A percentile compares a stretch with the other conserved stretches of the same genome.
phyloP scores from a whole-genome alignment of 2,888 invertebrate genomes.

The Cataglyphis albicans region DNA sequence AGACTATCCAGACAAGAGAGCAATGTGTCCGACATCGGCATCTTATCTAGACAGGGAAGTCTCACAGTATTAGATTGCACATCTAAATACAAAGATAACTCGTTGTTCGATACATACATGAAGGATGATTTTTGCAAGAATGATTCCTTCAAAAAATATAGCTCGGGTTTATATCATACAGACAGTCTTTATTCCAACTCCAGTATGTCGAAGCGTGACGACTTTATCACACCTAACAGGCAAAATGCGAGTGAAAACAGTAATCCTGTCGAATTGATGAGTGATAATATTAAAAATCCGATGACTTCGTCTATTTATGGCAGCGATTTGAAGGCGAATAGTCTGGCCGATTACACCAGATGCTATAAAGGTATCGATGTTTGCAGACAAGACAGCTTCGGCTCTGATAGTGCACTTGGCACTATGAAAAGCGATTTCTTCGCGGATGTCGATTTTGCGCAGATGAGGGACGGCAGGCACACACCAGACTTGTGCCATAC shows the following conservation, averaged over 20 bases:
- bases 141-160: slow-evolving; percentile 57
- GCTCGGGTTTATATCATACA: slow-evolving; percentile 69
- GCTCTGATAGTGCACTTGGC: slow-evolving; percentile 84
- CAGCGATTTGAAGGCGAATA: slow-evolving; percentile 66
- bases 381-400: slow-evolving; percentile 83
- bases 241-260: slow-evolving; percentile 47
- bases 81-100: slow-evolving; percentile 66
- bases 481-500: slow-evolving; percentile 80
- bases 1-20: slow-evolving; percentile 73
- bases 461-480: slow-evolving; percentile 77
- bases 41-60: slow-evolving; percentile 76
- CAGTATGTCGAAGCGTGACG: slow-evolving; percentile 73
- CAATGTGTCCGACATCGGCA: slow-evolving; percentile 74
- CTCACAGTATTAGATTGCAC: slow-evolving; percentile 70
- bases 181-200: slow-evolving; percentile 79
- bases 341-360: slow-evolving; percentile 74
- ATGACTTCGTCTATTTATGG: slow-evolving; percentile 66
- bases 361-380: slow-evolving; percentile 78
- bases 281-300: slow-evolving; percentile 48
- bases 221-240: slow-evolving; percentile 60
- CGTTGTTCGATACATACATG: slow-evolving; percentile 56
- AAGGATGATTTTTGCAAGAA: slow-evolving; percentile 55
- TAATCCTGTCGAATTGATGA: slow-evolving; percentile 48
- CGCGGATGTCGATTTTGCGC: slow-evolving; percentile 82
- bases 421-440: slow-evolving; percentile 85